Conservation (phyloP, 2,113 vertebrate species). For the Progne subis region DNA sequence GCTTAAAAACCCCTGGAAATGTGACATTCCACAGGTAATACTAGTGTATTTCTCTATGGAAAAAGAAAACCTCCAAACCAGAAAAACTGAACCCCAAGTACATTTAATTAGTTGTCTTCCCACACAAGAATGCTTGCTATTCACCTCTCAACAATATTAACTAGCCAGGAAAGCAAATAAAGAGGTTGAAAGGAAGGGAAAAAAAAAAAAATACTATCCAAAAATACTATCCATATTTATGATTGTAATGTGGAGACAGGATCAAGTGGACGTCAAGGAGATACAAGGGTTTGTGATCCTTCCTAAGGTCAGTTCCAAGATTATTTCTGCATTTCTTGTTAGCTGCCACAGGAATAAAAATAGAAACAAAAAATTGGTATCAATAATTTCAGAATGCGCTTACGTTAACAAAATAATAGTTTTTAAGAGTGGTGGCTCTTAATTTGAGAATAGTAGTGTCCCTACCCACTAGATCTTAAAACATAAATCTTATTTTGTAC, state of each 20-base stretch:
- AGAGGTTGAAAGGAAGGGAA: neutral
- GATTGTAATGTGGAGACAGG: neutral
- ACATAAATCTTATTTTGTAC: neutral
- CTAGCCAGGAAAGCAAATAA: neutral
- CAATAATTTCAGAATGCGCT: neutral
- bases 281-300: neutral
- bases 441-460: neutral
- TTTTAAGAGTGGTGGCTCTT: neutral
- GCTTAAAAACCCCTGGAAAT: rapidly evolving
- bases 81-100: neutral
- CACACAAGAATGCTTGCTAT: neutral
- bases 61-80: neutral
- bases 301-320: neutral
- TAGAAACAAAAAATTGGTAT: neutral
- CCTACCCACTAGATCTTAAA: neutral
- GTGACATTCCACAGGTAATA: neutral
- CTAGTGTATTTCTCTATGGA: neutral
- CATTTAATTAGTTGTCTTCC: neutral
- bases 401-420: neutral
- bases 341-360: neutral
- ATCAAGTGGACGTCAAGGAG: neutral
- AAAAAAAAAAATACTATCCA: neutral
- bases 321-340: neutral
- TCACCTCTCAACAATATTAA: neutral
- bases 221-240: neutral